Conservation (phyloP, 2,113 vertebrate genomes). For the Pteruthius melanotis region DNA sequence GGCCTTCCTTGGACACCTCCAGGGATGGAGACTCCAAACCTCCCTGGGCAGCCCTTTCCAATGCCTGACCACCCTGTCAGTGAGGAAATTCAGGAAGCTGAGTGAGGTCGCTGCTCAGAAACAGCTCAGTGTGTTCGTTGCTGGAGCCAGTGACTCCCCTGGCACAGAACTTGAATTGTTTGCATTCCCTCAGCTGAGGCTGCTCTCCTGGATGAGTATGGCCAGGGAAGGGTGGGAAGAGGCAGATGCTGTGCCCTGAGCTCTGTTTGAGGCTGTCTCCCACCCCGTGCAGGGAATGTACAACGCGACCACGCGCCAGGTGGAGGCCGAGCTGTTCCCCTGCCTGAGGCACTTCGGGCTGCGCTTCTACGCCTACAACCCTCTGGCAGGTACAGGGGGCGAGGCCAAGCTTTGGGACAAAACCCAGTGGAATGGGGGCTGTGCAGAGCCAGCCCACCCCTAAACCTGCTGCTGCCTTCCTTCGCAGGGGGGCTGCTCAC, state of each 20-base stretch:
- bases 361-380: constrained; percentile 94
- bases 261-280: not conserved
- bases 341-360: constrained; percentile 84
- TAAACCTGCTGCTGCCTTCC: not conserved
- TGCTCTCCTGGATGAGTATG: accelerated
- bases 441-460: not conserved
- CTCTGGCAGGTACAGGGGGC: constrained; percentile 82
- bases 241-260: constrained; percentile 62
- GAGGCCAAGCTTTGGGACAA: not conserved
- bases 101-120: not conserved
- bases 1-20: not conserved
- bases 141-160: constrained; percentile 54
- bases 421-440: accelerated
- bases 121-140: not conserved
- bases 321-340: constrained; percentile 87
- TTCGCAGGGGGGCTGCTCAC: constrained; percentile 88
- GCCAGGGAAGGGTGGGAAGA: not conserved
- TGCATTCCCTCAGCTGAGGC: not conserved
- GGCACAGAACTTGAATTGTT: constrained; percentile 37
- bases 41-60: not conserved
- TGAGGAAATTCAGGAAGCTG: not conserved
- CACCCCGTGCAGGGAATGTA: constrained; percentile 86
- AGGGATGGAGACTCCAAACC: not conserved
- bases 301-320: constrained; percentile 90
- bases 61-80: not conserved